Percentiles rank a stretch among this genome's conserved stretches.
Conservation (phyloP, 2,888 invertebrate species). For the Cabera pusaria region DNA sequence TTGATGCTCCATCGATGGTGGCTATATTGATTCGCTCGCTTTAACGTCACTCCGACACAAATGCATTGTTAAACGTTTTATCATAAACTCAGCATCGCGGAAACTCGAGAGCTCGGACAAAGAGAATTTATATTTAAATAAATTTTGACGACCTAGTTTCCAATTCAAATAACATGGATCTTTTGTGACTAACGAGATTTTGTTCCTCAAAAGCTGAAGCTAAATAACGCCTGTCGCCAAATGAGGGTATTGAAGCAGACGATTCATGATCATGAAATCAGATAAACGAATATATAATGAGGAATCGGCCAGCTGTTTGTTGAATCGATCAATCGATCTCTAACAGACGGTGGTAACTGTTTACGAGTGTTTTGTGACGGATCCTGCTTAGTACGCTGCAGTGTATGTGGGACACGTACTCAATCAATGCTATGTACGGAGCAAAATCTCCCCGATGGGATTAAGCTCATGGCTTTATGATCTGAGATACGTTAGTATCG, state of each 20-base stretch:
- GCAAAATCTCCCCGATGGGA: conserved; percentile 6
- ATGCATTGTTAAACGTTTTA: conserved; percentile 34
- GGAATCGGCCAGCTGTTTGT: conserved; percentile 29
- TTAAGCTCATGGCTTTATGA: no score
- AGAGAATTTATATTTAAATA: conserved; percentile 17
- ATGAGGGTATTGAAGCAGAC: conserved; percentile 2
- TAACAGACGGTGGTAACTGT: conserved; percentile 18
- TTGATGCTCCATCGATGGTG: conserved; percentile 46
- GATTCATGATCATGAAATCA: conserved; percentile 11
- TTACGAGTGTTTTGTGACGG: conserved; percentile 27
- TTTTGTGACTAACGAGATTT: conserved; percentile 16
- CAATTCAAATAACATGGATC: conserved; percentile 18
- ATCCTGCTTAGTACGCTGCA: conserved; percentile 32
- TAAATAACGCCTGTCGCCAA: conserved; percentile 1
- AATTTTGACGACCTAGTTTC: conserved; percentile 21
- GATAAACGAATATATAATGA: conserved; percentile 26
- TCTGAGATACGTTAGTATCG: no score
- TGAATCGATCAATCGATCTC: conserved; percentile 42
- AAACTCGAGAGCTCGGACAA: conserved; percentile 11
- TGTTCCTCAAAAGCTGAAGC: conserved; percentile 6
- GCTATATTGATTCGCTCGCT: conserved; percentile 55
- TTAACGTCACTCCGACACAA: conserved; percentile 31
- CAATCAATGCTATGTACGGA: conserved; percentile 12
- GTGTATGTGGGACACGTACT: conserved; percentile 10
- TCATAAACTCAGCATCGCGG: conserved; percentile 7